Evolutionary conservation across 1,140 invertebrate species (phyloP).

Genomic region (Mesaphorura yosii): DNA sequence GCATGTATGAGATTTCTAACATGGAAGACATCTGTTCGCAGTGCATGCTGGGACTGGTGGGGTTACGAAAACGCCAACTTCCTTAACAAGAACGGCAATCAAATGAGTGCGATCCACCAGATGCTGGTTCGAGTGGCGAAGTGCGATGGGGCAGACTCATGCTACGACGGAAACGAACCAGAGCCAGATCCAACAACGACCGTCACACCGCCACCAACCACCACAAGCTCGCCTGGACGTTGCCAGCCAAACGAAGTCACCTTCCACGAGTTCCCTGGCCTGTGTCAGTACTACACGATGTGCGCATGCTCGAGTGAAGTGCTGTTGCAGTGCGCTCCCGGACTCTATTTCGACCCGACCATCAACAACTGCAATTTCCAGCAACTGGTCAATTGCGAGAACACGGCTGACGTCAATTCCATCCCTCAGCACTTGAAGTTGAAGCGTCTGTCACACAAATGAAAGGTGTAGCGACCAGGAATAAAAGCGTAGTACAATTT

Average conservation of each 20-base stretch:
- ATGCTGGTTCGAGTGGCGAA: conserved; percentile 16
- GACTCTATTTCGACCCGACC: conserved; percentile 11
- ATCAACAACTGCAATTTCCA: conserved; percentile 15
- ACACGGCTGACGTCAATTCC: too few relatives aligned
- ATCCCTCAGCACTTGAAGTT: too few relatives aligned
- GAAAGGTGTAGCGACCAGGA: too few relatives aligned
- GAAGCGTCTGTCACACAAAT: too few relatives aligned
- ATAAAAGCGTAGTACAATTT: too few relatives aligned
- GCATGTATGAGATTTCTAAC: not conserved
- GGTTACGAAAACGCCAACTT: conserved; percentile 21
- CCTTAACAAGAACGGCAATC: conserved; percentile 20
- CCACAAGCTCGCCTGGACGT: not conserved
- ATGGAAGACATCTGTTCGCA: not conserved
- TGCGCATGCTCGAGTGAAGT: conserved; percentile 15
- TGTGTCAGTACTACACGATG: conserved; percentile 12
- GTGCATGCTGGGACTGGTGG: conserved; percentile 26
- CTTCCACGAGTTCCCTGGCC: conserved; percentile 12
- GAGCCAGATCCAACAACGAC: not conserved
- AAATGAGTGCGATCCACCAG: conserved; percentile 17
- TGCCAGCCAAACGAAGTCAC: conserved; percentile 12
- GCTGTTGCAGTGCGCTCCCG: conserved; percentile 11
- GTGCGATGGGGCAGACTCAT: conserved; percentile 8
- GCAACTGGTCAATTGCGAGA: conserved; percentile 11
- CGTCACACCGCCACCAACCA: not conserved
- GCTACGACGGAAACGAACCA: not conserved